Evolutionary conservation across 2,888 invertebrate species (phyloP).

Genomic region (Pristionchus japonicus): DNA sequence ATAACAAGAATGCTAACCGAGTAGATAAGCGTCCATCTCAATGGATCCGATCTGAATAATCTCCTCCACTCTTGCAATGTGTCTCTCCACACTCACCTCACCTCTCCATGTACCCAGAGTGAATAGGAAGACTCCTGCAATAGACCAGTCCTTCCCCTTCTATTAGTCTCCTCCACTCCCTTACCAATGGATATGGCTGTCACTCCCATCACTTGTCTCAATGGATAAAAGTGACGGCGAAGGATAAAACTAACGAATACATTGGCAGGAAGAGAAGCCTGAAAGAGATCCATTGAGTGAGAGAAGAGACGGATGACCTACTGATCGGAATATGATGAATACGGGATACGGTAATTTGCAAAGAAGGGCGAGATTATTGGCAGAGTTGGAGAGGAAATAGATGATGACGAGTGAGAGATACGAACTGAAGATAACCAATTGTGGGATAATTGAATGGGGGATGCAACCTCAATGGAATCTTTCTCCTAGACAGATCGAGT

Average conservation of each 20-base stretch:
- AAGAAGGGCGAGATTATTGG: constrained; percentile 18
- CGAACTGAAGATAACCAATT: neutral
- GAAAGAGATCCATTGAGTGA: too few relatives aligned
- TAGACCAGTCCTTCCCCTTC: neutral
- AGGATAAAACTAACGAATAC: constrained; percentile 10
- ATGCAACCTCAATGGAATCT: constrained; percentile 32
- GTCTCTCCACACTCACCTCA: constrained; percentile 30
- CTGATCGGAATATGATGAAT: constrained; percentile 97
- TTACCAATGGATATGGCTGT: constrained; percentile 16
- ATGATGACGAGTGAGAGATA: constrained; percentile 24
- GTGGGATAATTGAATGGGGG: neutral
- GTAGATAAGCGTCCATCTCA: constrained; percentile 28
- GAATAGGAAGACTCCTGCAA: constrained; percentile 35
- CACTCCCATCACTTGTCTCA: constrained; percentile 27
- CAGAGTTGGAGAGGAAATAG: constrained; percentile 35
- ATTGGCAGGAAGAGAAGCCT: constrained; percentile 44
- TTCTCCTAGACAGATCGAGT: constrained; percentile 17
- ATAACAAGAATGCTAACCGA: constrained; percentile 7
- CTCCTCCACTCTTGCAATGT: constrained; percentile 3
- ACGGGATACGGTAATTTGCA: constrained; percentile 80
- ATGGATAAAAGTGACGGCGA: constrained; percentile 26
- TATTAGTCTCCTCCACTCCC: neutral
- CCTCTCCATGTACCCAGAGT: constrained; percentile 36
- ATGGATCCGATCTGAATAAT: constrained; percentile 25
- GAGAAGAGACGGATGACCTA: too few relatives aligned